Percentiles rank a stretch among this genome's conserved stretches.
phyloP scores from a whole-genome alignment of 2,113 vertebrate species.

The Varanus komodoensis region DNA sequence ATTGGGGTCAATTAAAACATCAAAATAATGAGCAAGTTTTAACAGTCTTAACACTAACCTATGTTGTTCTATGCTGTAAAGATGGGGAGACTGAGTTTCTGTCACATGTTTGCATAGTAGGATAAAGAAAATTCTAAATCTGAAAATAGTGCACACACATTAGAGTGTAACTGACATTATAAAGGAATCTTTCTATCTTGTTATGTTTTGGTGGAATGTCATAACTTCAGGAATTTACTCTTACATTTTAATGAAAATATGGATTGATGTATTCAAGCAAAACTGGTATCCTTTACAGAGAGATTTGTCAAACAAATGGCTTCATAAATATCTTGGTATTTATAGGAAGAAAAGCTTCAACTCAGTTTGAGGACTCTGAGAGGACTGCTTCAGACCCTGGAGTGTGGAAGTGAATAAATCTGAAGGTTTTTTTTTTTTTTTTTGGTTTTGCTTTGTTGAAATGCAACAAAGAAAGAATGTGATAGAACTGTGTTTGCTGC shows the following conservation, averaged over 20 bases:
- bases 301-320: constrained; percentile 8
- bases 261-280: neutral
- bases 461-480: neutral
- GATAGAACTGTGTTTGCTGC: neutral
- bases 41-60: neutral
- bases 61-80: neutral
- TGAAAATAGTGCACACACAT: neutral
- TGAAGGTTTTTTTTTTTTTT: too few relatives aligned
- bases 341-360: neutral
- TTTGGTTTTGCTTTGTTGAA: neutral
- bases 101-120: neutral
- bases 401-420: neutral
- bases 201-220: neutral
- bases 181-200: neutral
- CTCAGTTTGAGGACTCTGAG: neutral
- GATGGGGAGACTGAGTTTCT: neutral
- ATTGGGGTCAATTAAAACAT: too few relatives aligned
- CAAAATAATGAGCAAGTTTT: neutral
- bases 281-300: neutral
- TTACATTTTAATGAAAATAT: constrained; percentile 10
- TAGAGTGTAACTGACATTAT: neutral
- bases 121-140: neutral
- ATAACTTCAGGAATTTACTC: neutral
- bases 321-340: neutral
- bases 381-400: neutral